phyloP scores from a whole-genome alignment of 2,113 vertebrate species.

The Ictidomys tridecemlineatus region DNA sequence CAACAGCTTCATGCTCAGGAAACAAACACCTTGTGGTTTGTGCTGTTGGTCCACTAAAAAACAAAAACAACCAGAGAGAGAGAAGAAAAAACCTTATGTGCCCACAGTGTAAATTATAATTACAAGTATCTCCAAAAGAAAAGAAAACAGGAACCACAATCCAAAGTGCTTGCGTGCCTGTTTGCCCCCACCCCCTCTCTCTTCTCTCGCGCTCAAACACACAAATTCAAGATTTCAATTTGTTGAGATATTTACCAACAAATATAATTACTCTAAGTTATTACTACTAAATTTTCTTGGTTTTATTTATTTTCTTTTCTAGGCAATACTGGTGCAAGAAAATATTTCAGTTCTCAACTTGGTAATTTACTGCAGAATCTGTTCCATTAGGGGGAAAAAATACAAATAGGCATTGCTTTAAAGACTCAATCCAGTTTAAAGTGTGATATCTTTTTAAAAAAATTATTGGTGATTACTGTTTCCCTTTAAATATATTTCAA shows the following conservation, averaged over 20 bases:
- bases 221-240: conserved; percentile 68
- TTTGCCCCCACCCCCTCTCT: neutral
- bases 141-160: conserved; percentile 74
- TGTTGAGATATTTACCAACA: conserved; percentile 71
- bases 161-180: conserved; percentile 2
- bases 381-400: neutral
- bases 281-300: conserved; percentile 58
- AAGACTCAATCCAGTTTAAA: conserved; percentile 66
- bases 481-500: conserved; percentile 87
- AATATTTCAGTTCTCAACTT: conserved; percentile 21
- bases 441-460: conserved; percentile 54
- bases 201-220: neutral
- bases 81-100: conserved; percentile 60
- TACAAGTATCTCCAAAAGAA: conserved; percentile 59
- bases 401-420: conserved; percentile 41
- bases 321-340: conserved; percentile 80
- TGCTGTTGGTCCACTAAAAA: conserved; percentile 87
- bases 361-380: neutral
- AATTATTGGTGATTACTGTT: conserved; percentile 63
- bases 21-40: conserved; percentile 75
- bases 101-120: conserved; percentile 84
- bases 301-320: conserved; percentile 71
- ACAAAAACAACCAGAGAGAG: conserved; percentile 73
- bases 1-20: conserved; percentile 76
- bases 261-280: conserved; percentile 42